Evolutionary conservation across 2,113 vertebrate species (phyloP).

Genomic region (Planiliza haematocheilus): DNA sequence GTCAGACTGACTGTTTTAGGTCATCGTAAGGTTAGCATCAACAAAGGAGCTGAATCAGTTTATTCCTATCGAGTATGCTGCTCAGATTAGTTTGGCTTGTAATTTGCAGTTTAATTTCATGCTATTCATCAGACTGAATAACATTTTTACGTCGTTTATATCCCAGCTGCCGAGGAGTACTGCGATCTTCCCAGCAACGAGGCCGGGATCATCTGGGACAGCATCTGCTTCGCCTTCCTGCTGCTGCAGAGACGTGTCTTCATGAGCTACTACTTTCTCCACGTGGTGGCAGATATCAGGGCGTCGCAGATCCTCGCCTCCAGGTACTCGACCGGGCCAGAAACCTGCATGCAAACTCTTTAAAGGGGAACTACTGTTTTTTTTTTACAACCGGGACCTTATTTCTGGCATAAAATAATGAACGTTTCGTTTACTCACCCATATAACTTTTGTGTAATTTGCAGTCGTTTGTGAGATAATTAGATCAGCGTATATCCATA

Average conservation of each 20-base stretch:
- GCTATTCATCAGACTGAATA: too few relatives aligned
- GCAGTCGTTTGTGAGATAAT: constrained; percentile 40
- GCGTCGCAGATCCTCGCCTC: constrained; percentile 96
- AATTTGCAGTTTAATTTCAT: too few relatives aligned
- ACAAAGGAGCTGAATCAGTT: too few relatives aligned
- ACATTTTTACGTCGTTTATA: constrained; percentile 46
- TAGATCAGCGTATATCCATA: too few relatives aligned
- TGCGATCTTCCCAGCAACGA: constrained; percentile 93
- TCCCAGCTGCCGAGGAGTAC: constrained; percentile 44
- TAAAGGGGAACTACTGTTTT: too few relatives aligned
- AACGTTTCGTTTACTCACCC: too few relatives aligned
- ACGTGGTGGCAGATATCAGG: constrained; percentile 97
- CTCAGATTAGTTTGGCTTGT: too few relatives aligned
- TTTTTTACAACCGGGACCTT: too few relatives aligned
- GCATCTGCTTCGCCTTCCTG: constrained; percentile 97
- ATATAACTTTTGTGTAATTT: too few relatives aligned
- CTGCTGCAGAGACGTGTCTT: constrained; percentile 97
- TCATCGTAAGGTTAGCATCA: too few relatives aligned
- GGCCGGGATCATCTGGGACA: constrained; percentile 99
- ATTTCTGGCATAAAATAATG: too few relatives aligned
- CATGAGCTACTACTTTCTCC: constrained; percentile 99
- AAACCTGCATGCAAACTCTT: neutral
- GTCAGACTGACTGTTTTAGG: neutral
- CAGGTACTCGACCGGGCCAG: constrained; percentile 82
- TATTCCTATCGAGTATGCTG: too few relatives aligned